Base-by-base conservation (phyloP, 2,797 vertebrate genomes). In the Acanthiza pusilla region DNA sequence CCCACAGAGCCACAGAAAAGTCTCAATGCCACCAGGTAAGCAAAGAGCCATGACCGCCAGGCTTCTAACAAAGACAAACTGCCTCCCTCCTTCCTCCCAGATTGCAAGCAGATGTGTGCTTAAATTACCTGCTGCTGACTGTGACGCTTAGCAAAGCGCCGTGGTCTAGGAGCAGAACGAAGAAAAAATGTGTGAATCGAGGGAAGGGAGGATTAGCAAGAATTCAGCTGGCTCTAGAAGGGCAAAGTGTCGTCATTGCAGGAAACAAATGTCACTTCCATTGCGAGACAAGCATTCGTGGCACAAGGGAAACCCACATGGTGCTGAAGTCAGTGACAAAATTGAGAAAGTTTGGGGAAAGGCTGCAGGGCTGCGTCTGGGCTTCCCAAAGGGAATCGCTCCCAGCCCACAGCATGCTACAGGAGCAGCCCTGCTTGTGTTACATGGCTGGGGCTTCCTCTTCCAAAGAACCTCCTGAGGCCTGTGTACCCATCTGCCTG, bases 91-190 rank as follows among this genome's bases (percentile, higher is more conserved):
- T 92, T 92, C 77, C 91, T 75, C 73, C 67, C 97, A 96, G 94
- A 96, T 95, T 95, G 93, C 95, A 96, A 97, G 96, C 96, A 97
- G 96, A 97, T 96, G 96, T 97, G 94, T 68, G 73, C 57, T 89
- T 94, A 85, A 93, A 91, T 94, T 91, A 96, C 93, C 96, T 93
- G 95, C 92, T 96, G 85, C 95, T 91, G 92, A 94, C 88, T 84
- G 71, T 6, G 40, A 91, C 16, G 42, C 68, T 89, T 85, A 92
- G 91, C 36, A 11, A 93, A 93, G 84, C 4, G 4, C 89, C 5
- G 2, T 60, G 73, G 88, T 84, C 83, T 71, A 92, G 91, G 60
- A 83, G 77, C 51, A 77, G 85, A 86, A 82, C 0, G 84, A 91
- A 88, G 77, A 17, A 94, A 96, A 95, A 96, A 88, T 48, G 91